These are phyloP conservation scores for Phallusia fumigata DNA, from an alignment of 23 tunicate species.

Conservation along the genomic window DNA sequence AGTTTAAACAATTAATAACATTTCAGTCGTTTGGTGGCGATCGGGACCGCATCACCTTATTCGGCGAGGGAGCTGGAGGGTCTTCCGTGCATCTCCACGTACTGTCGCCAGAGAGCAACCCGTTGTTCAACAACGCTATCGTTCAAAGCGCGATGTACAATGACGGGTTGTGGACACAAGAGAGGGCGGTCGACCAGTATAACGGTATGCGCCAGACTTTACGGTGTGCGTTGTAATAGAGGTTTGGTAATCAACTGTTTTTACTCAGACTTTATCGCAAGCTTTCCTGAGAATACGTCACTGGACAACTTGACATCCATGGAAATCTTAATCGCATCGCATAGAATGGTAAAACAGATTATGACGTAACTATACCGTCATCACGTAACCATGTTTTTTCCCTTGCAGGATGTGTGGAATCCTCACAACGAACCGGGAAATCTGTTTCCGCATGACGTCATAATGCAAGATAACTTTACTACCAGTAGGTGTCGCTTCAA, in stretches of 20 bases:
- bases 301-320: no score
- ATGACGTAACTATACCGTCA: no score
- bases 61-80: conserved; percentile 80
- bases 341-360: no score
- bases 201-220: conserved; percentile 13
- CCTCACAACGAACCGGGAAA: not conserved
- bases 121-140: conserved; percentile 41
- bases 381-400: no score
- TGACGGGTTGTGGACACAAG: conserved; percentile 38
- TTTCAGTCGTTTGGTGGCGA: conserved; percentile 68
- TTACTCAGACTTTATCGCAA: no score
- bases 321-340: no score
- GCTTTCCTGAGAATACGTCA: no score
- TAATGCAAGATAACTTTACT: not conserved
- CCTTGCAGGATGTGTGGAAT: not conserved
- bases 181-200: conserved; percentile 20
- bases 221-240: not conserved
- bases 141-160: conserved; percentile 71
- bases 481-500: not conserved
- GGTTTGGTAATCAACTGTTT: not conserved
- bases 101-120: conserved; percentile 17
- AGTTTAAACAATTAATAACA: not conserved
- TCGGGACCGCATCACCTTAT: conserved; percentile 44
- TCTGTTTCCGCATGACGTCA: not conserved
- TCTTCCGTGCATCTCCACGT: conserved; percentile 64